Base-by-base conservation (phyloP, 2,888 invertebrate species). In the Mesoligia furuncula region DNA sequence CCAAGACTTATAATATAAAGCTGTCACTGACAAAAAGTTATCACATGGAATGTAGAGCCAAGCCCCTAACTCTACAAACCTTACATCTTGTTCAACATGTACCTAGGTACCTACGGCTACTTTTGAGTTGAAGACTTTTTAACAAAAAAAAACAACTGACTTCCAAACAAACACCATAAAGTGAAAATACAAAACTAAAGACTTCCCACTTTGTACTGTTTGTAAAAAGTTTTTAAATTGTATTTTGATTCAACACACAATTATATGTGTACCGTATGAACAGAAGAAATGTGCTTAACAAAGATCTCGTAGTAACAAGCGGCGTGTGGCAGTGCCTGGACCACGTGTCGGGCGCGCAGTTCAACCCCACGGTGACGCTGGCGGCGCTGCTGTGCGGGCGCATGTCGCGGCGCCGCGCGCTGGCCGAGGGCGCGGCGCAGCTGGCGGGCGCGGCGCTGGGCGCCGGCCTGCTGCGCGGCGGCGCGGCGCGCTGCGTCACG, bases 361-460 rank as follows among this genome's bases (percentile, higher is more conserved):
- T 98, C 83, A 98, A 98, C 95, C 98, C 98, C 17, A 97, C 98
- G 20, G 98, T 98, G 72, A 98, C 98, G 42, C 93, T 98, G 71
- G 97, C 98, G 42, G 97, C 98, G 36, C 96, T 97, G 73, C 90
- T 97, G 86, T 91, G 97, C 84, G 97, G 97, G 15, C 93, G 97
- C 76, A 92, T 97, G 80, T 90, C 95, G 51, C 91, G 96, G 85
- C 95, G 97, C 97, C 97, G 17, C 92, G 96, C 5, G 90, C 97
- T 62, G 57, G 97, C 97, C 86, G 97, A 72, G 91, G 95, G 0
- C 97, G 96, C 7, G 97, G 98, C 95, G 95, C 98, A 91, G 91
- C 97, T 81, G 98, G 98, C 97, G 72, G 98, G 98, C 42, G 98
- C 97, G 1, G 94, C 96, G 73, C 92, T 97, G 66, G 98, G 98